phyloP scores from a whole-genome alignment of 2,888 invertebrate genomes.

The Elegia similella region DNA sequence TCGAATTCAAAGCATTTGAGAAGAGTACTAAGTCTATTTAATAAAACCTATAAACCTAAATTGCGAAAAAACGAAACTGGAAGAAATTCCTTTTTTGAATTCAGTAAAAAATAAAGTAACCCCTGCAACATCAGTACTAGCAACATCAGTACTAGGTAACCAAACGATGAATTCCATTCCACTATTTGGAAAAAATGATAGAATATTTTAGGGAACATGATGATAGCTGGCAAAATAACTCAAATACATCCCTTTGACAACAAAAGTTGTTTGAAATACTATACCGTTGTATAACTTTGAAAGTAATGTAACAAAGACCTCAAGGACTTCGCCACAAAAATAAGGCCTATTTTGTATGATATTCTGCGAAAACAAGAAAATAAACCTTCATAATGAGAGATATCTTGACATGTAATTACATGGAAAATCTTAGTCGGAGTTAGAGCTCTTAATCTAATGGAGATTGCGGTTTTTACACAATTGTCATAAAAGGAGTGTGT shows the following conservation, averaged over 20 bases:
- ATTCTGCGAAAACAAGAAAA: neutral
- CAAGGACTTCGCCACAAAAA: neutral
- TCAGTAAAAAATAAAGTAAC: too few species aligned
- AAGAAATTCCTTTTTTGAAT: too few species aligned
- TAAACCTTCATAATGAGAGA: neutral
- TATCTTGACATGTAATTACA: conserved; percentile 5
- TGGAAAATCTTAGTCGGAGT: neutral
- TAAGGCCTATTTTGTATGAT: neutral
- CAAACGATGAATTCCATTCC: too few species aligned
- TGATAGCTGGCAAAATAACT: neutral
- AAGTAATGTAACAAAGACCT: neutral
- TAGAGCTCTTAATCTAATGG: neutral
- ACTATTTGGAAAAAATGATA: neutral
- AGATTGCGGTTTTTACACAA: neutral
- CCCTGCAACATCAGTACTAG: too few species aligned
- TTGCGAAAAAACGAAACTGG: too few species aligned
- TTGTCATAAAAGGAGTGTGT: too few species aligned
- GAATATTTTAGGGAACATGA: neutral
- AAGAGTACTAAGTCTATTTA: too few species aligned
- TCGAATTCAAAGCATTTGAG: too few species aligned
- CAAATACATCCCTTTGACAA: neutral
- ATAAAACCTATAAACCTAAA: too few species aligned
- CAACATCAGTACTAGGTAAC: too few species aligned
- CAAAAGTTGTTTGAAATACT: neutral
- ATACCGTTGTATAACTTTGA: neutral